Base-by-base conservation (phyloP, 2,113 vertebrate genomes). In the Sigmodon hispidus region DNA sequence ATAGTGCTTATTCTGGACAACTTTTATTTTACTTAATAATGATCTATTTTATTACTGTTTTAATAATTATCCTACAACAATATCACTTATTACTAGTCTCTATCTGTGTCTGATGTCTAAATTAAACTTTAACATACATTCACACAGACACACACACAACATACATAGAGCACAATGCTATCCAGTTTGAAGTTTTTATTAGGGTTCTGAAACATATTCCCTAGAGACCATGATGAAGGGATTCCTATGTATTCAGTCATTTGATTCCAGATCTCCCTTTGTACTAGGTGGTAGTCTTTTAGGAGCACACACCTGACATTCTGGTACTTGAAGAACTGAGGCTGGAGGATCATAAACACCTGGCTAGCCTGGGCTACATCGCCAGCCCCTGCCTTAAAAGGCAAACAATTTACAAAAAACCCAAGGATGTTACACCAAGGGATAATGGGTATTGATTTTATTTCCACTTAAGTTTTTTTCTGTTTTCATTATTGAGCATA, bases 261-360 rank as follows among this genome's bases (percentile, higher is more conserved):
- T 63, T 89, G 36, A 63, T 84, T 72, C 16, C 10, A 70, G 43
- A 57, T 92, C 70, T 92, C 87, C 43, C 63, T 94, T 80, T 70
- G 29, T 45, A 45, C 65, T 92, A 83, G 91, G 8, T 75, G 9
- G 55, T 67, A 3, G 48, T 94, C 69, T 87, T 94, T 91, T 95
- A 19, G n/a, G 13, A 61, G 13, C 15, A 84, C 40, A 65, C 16
- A 61, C 17, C 13, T 84, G 59, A 7, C 34, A 85, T 48, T 4
- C 43, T 16, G 34, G 43, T 29, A 85, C 26, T 21, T 63, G 40
- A 1, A 12, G 17, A 17, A 63, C 83, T 48, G n/a, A 63, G 83
- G 29, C 16, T 48, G 29, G 17, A 34, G 26, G 7, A 11, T 63
- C 40, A 31, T 50, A 15, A 79, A 29, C 21, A 34, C n/a, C 3